Percentiles rank a stretch among this genome's conserved stretches.
Evolutionary conservation across 2,113 vertebrate genomes (phyloP).

Genomic region (Theropithecus gelada): DNA sequence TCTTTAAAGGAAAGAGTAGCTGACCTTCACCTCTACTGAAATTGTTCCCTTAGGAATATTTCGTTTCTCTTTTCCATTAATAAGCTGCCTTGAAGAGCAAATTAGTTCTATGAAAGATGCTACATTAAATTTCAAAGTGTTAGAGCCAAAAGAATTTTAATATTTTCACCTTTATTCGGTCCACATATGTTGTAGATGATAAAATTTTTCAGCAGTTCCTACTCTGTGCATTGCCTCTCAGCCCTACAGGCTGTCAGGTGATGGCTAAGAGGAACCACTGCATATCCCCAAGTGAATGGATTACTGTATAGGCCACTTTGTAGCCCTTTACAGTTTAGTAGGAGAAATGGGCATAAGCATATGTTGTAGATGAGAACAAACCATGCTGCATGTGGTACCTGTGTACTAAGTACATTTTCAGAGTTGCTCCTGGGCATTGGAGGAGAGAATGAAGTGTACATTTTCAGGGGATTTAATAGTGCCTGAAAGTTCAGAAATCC

Average conservation of each 20-base stretch:
- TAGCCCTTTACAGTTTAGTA: not conserved
- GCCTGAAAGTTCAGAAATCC: slow-evolving; percentile 14
- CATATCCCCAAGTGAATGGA: not conserved
- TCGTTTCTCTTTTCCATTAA: slow-evolving; percentile 69
- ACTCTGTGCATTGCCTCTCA: not conserved
- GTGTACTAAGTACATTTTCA: not conserved
- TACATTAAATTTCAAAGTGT: slow-evolving; percentile 68
- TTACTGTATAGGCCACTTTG: not conserved
- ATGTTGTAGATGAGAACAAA: not conserved
- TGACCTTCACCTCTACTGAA: slow-evolving; percentile 72
- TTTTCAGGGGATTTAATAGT: slow-evolving; percentile 38
- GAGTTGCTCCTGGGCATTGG: slow-evolving; percentile 7
- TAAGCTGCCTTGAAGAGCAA: slow-evolving; percentile 73
- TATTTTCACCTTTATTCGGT: slow-evolving; percentile 63
- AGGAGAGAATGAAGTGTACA: not conserved
- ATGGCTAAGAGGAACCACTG: not conserved
- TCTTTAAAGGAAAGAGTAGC: slow-evolving; percentile 45
- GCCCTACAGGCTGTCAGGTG: not conserved
- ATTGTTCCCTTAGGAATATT: slow-evolving; percentile 65
- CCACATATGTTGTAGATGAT: slow-evolving; percentile 55
- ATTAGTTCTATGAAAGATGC: slow-evolving; percentile 64
- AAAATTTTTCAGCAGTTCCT: slow-evolving; percentile 70
- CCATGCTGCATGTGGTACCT: not conserved
- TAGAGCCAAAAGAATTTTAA: slow-evolving; percentile 57
- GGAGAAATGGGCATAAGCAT: slow-evolving; percentile 3